Percentiles rank a stretch among this genome's conserved stretches.
Conservation (phyloP, 2,888 invertebrate genomes). For the Serripes groenlandicus region DNA sequence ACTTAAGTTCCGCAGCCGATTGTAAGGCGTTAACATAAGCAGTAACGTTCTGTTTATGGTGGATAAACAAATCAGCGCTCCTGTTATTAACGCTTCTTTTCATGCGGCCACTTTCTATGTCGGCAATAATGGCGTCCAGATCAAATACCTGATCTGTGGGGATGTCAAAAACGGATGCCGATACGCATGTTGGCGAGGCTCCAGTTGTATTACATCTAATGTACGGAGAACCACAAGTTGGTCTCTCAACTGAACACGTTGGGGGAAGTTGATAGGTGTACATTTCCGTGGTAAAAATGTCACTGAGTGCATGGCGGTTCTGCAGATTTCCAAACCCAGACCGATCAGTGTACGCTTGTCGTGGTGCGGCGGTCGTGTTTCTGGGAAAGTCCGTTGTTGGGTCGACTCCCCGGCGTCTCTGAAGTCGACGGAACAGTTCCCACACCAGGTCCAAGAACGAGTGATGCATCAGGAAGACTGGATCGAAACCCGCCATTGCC, state of each 20-base stretch:
- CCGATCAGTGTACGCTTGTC: conserved; percentile 69
- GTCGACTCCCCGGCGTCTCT: conserved; percentile 66
- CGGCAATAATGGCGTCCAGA: conserved; percentile 28
- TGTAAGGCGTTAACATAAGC: conserved; percentile 43
- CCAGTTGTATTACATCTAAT: conserved; percentile 67
- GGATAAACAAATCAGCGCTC: conserved; percentile 5
- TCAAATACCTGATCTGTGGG: conserved; percentile 51
- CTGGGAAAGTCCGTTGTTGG: conserved; percentile 73
- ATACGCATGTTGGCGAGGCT: conserved; percentile 55
- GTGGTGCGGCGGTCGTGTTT: conserved; percentile 63
- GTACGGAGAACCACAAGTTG: conserved; percentile 75
- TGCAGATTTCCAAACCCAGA: conserved; percentile 77
- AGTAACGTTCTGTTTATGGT: conserved; percentile 33
- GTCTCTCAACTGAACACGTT: conserved; percentile 66
- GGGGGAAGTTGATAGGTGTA: conserved; percentile 78
- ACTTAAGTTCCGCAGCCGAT: conserved; percentile 49
- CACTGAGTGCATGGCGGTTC: conserved; percentile 72
- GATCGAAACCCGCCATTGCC: conserved; percentile 79
- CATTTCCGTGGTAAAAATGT: conserved; percentile 71
- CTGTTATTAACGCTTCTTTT: not conserved
- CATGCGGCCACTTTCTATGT: not conserved
- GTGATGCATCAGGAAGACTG: conserved; percentile 79
- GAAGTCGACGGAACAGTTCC: conserved; percentile 76
- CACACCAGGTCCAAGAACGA: conserved; percentile 79
- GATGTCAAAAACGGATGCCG: conserved; percentile 64